Evolutionary conservation across 2,797 vertebrate genomes (phyloP), one percentile per base, ranked within the genome.

Genomic region (Falco novaeseelandiae): DNA sequence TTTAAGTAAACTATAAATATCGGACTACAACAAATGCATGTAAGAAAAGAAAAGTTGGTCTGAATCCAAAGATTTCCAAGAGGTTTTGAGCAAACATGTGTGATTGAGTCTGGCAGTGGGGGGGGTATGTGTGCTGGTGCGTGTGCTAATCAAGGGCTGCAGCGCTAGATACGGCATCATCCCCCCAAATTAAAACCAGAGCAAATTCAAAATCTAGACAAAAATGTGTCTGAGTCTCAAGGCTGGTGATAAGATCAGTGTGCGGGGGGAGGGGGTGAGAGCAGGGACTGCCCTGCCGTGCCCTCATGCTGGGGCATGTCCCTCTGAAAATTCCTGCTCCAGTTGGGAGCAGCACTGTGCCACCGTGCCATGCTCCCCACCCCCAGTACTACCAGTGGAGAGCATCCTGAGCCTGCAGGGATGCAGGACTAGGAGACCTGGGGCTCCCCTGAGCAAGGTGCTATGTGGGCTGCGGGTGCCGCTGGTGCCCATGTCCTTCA

Each of bases 1-100:
- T 97, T 97, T 89, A 97, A 97, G 93, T 96, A 95, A 97, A 97
- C 93, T 96, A 93, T 96, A 96, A 97, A 95, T 96, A 97, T 95
- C 8, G 6, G 92, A 66, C 96, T 95, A 90, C 92, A 96, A 92
- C 73, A 93, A 95, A 95, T 3, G 30, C 80, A 96, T 92, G 93
- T 87, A 96, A 97, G 91, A 90, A 83, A 96, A 91, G 90, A 95
- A 87, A 93, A 95, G 65, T 95, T 97, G 96, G 91, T 94, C 87
- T 29, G 55, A 92, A 91, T 96, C 96, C 96, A 97, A 70, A 85
- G 87, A 85, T 89, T 95, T 96, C 87, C 27, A 20, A 97, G 90
- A 89, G 83, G 90, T 95, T 92, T 93, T 74, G 80, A 89, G 87
- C 91, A 96, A 97, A 97, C 85, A 91, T 34, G 78, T 95, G 82